phyloP scores from a whole-genome alignment of 2,888 invertebrate species.

The Gari tellinella region DNA sequence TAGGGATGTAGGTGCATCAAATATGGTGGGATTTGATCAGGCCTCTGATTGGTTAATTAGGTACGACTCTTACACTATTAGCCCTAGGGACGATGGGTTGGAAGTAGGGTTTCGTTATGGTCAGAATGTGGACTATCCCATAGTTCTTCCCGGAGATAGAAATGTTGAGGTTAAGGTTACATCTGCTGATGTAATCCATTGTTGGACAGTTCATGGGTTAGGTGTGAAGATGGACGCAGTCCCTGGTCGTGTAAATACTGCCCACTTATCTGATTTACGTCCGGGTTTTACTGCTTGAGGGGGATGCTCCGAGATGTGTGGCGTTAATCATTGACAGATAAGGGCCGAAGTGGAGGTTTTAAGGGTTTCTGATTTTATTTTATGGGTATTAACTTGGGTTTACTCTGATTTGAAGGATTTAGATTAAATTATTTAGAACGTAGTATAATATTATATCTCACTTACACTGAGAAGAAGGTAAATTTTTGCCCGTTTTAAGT shows the following conservation, averaged over 20 bases:
- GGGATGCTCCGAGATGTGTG: constrained; percentile 3
- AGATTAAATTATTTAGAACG: neutral
- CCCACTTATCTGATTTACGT: neutral
- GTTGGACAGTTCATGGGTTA: constrained; percentile 5
- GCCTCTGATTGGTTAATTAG: too few relatives aligned
- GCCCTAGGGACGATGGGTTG: neutral
- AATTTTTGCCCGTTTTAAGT: neutral
- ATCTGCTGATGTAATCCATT: constrained; percentile 13
- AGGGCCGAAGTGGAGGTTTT: constrained; percentile 2
- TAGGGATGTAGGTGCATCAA: too few relatives aligned
- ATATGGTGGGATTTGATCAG: too few relatives aligned
- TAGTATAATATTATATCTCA: neutral
- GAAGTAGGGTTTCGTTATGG: neutral
- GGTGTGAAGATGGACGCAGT: constrained; percentile 13
- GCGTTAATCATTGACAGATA: constrained; percentile 7
- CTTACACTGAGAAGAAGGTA: neutral
- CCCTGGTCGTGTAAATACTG: constrained; percentile 5
- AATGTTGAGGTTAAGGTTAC: neutral
- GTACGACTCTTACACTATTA: too few relatives aligned
- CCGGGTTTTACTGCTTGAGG: neutral
- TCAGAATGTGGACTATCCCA: neutral
- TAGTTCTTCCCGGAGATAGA: neutral
- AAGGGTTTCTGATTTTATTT: neutral
- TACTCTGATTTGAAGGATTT: too few relatives aligned
- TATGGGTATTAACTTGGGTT: neutral